These are phyloP conservation scores for Sinohyriopsis cumingii DNA, from an alignment of 2,888 invertebrate species.

Conservation along the genomic window DNA sequence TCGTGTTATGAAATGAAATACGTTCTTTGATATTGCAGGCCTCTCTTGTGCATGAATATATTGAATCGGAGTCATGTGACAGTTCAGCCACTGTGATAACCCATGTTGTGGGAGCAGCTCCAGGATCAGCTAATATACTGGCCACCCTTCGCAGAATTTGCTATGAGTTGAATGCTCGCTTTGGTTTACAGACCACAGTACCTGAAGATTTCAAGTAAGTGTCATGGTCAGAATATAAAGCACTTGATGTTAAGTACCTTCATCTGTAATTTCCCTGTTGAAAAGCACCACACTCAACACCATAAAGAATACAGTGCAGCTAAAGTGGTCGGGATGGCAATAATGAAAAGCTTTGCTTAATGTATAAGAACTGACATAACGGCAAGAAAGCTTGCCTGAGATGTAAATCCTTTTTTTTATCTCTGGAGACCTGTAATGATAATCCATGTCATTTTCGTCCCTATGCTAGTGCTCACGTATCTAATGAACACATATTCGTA, in stretches of 20 bases:
- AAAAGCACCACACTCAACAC: background rate
- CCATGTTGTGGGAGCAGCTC: slow-evolving; percentile 68
- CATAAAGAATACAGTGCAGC: background rate
- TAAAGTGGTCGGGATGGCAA: background rate
- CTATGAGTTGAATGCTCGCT: slow-evolving; percentile 57
- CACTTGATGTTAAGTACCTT: background rate
- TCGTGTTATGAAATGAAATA: background rate
- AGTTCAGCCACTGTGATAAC: slow-evolving; percentile 50
- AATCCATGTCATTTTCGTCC: too few species aligned
- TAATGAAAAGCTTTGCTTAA: too few species aligned
- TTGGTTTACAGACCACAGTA: slow-evolving; percentile 48
- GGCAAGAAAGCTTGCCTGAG: too few species aligned
- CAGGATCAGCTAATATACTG: slow-evolving; percentile 64
- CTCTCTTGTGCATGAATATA: slow-evolving; percentile 48
- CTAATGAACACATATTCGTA: too few species aligned
- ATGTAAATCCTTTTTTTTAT: too few species aligned
- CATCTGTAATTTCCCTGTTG: background rate
- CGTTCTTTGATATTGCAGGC: slow-evolving; percentile 43
- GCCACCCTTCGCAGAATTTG: slow-evolving; percentile 61
- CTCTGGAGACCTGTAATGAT: too few species aligned
- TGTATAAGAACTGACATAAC: too few species aligned
- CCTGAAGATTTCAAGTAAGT: slow-evolving; percentile 67
- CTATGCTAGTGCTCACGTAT: too few species aligned
- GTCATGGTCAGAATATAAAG: background rate
- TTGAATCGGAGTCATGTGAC: slow-evolving; percentile 41